Base-by-base conservation (phyloP, 2,113 vertebrate genomes). In the Hypomesus transpacificus region DNA sequence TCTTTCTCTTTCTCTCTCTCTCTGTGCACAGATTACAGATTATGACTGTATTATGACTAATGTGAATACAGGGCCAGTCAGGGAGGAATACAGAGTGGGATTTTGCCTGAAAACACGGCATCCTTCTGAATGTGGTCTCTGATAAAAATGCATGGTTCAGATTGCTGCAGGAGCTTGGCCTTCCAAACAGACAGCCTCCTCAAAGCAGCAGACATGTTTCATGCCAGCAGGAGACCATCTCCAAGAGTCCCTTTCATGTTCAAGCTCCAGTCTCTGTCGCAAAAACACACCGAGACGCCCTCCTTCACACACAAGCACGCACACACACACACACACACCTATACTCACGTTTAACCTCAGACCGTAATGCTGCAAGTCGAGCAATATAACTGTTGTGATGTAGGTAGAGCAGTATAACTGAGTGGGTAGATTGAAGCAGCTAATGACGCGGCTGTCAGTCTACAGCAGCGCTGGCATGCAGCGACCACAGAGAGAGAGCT, bases 151-250 rank as follows among this genome's bases (percentile, higher is more conserved):
- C 31, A 34, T 1, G 31, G 4, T 34, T 34, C 7, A 34, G 39
- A 46, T 9, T 46, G 39, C 9, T 13, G 39, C 2, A 46, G 39
- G 39, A 14, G 21, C 21, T 24, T 60, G 58, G 58, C 4, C 3
- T 60, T 3, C 3, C 9, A 1, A 1, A 24, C 21, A 24, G 13
- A 60, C 21, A 24, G 5, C 21, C 58, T 31, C 77, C 82, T 88
- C 82, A 87, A 86, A 85, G 82, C 70, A 63, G 69, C 72, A 80
- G 70, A 78, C 78, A 28, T 66, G 83, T 85, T 85, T 89, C 69
- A 85, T 85, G 76, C 80, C 68, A 57, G 77, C 79, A 71, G 79
- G 74, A 78, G 67, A 58, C 77, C 71, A 77, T 70, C 79, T 50
- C 57, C 69, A 31, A 28, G 80, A 80, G 67, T 59, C 74, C 60